phyloP scores from a whole-genome alignment of 2,113 vertebrate genomes.

The Manacus vitellinus region DNA sequence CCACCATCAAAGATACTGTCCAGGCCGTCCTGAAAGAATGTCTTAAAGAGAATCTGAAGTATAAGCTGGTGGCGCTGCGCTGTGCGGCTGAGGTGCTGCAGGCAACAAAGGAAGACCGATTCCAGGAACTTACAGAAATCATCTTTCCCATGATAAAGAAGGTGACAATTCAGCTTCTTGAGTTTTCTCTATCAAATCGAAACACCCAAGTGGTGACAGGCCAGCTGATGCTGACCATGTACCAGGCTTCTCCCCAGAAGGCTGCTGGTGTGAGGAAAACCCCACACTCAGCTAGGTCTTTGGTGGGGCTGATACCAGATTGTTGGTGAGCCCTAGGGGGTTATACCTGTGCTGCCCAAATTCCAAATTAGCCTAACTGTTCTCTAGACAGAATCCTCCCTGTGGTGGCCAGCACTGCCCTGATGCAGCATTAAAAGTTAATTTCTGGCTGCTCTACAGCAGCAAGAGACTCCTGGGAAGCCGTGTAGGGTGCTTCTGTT shows the following conservation, averaged over 20 bases:
- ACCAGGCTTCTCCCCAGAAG: background rate
- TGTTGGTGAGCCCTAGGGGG: background rate
- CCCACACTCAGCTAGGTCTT: background rate
- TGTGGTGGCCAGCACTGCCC: background rate
- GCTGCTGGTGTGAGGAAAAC: background rate
- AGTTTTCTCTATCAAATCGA: background rate
- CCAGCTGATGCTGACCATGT: background rate
- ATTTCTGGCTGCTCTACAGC: background rate
- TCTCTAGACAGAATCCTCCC: background rate
- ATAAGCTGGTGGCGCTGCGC: constrained; percentile 89
- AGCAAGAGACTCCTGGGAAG: background rate
- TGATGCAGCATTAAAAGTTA: background rate
- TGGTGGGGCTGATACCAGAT: background rate
- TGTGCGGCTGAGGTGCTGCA: constrained; percentile 85
- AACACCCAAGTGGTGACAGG: background rate
- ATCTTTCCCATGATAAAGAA: constrained; percentile 93
- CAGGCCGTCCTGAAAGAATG: constrained; percentile 91
- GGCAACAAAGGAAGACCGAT: constrained; percentile 87
- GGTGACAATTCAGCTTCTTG: constrained; percentile 69
- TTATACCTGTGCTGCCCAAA: background rate
- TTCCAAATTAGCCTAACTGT: background rate
- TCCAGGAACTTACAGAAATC: constrained; percentile 86
- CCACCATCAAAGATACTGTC: constrained; percentile 80
- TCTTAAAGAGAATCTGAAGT: constrained; percentile 87
- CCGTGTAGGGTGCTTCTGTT: background rate